These are phyloP conservation scores for Hippocampus barbouri DNA, from an alignment of 2,113 vertebrate species.

Conservation along the genomic window DNA sequence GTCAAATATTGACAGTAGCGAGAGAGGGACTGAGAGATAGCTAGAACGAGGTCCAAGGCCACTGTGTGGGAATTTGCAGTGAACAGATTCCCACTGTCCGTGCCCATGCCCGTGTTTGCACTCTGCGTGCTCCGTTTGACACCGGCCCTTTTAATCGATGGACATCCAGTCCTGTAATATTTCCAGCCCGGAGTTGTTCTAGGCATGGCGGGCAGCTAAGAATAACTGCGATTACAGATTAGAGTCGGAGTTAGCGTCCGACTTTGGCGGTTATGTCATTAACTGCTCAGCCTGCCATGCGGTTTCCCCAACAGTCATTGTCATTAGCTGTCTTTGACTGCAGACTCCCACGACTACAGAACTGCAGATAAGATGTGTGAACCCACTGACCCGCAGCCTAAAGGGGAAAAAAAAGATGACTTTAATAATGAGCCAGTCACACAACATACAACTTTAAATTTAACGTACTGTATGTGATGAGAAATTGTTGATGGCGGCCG, in stretches of 20 bases:
- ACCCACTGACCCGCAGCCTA: conserved; percentile 4
- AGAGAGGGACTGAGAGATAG: neutral
- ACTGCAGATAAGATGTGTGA: conserved; percentile 12
- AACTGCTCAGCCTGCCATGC: conserved; percentile 33
- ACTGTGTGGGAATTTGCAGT: conserved; percentile 5
- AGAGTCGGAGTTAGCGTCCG: conserved; percentile 51
- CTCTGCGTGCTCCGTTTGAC: conserved; percentile 6
- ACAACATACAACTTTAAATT: neutral
- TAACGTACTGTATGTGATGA: too few species aligned
- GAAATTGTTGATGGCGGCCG: too few species aligned
- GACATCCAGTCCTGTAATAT: conserved; percentile 26
- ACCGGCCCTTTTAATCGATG: conserved; percentile 10
- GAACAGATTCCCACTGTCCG: neutral
- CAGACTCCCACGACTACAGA: neutral
- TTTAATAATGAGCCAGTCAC: neutral
- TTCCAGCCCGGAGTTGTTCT: conserved; percentile 25
- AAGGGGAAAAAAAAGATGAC: conserved; percentile 11
- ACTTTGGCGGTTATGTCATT: conserved; percentile 64
- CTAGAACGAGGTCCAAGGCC: neutral
- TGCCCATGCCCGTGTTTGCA: neutral
- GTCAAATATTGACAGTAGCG: conserved; percentile 2
- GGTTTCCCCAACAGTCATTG: conserved; percentile 23
- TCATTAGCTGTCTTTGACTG: conserved; percentile 47
- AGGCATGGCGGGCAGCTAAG: conserved; percentile 48
- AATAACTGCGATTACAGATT: conserved; percentile 76